Base-by-base conservation (phyloP, 2,797 vertebrate genomes). In the Mallotus villosus region DNA sequence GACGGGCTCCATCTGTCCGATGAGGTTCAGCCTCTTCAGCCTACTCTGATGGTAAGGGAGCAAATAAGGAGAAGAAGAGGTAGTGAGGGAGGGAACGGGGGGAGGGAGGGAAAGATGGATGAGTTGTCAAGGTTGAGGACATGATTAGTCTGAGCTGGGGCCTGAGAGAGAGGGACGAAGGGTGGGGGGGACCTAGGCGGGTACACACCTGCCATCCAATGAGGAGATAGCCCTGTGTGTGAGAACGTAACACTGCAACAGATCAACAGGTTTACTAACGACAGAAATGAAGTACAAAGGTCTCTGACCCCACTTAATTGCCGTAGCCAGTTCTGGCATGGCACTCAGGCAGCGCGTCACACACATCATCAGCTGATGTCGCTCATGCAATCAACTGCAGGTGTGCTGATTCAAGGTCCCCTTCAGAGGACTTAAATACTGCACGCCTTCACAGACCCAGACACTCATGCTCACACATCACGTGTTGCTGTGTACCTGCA, bases 61-160 rank as follows among this genome's bases (percentile, higher is more conserved):
- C 6, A 34, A 2, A 34, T 41, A 5, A 63, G 64, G 22, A 66
- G 9, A 51, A 25, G 12, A 16, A 14, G 46, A 51, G 5, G 46
- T 1, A 66, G 21, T 8, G 22, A 17, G 11, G 63, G 22, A 66
- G 7, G 41, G 41, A 21, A 59, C 8, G 7, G n/a, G 7, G 37
- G 6, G 19, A 8, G 24, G n/a, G 32, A 7, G 16, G 34, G 60
- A 32, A 63, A 25, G 25, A 67, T 9, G 22, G 46, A 57, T 55
- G 49, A 22, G 11, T 49, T 67, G 66, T 67, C 66, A 57, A 55
- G 49, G 66, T 19, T 57, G 66, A 55, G 66, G 49, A 57, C 25
- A 11, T 55, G 49, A 67, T 74, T 67, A 67, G 49, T 32, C 3
- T 67, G 24, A 55, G 51, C 25, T 57, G 49, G 25, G 66, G 5